These are phyloP conservation scores for Temnothorax ravouxi DNA, from an alignment of 2,888 invertebrate species.

Conservation along the genomic window DNA sequence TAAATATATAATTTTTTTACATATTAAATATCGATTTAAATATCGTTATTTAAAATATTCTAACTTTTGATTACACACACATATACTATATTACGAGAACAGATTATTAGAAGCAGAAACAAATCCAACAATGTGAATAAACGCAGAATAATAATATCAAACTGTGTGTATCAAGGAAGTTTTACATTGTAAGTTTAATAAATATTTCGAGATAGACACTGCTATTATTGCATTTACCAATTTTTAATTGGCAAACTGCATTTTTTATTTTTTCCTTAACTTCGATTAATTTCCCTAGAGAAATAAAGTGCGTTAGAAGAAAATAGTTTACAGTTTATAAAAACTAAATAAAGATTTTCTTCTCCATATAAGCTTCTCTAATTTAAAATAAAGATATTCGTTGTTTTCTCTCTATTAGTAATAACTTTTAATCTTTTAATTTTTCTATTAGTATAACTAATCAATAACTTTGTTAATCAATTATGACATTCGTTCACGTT, in stretches of 20 bases:
- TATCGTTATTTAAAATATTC: not conserved
- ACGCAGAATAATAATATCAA: not conserved
- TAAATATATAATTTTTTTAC: not conserved
- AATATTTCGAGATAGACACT: not conserved
- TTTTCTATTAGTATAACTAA: not conserved
- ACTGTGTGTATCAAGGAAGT: not conserved
- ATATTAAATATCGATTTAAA: not conserved
- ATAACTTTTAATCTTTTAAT: not conserved
- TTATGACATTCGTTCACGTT: not conserved
- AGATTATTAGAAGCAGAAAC: not conserved
- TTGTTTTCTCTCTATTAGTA: not conserved
- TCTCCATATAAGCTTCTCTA: not conserved
- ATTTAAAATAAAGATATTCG: slow-evolving; percentile 1
- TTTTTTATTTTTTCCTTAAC: not conserved
- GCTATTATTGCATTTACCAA: not conserved
- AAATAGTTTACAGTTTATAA: not conserved
- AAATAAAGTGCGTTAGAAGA: not conserved
- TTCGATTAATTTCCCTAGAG: not conserved
- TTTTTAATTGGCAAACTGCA: not conserved
- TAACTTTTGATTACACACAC: not conserved
- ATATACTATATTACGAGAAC: not conserved
- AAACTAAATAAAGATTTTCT: not conserved
- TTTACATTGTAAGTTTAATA: not conserved
- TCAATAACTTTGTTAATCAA: not conserved
- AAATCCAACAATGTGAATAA: slow-evolving; percentile 6